Evolutionary conservation across 2,888 invertebrate genomes (phyloP).

Genomic region (Andrena marginata): DNA sequence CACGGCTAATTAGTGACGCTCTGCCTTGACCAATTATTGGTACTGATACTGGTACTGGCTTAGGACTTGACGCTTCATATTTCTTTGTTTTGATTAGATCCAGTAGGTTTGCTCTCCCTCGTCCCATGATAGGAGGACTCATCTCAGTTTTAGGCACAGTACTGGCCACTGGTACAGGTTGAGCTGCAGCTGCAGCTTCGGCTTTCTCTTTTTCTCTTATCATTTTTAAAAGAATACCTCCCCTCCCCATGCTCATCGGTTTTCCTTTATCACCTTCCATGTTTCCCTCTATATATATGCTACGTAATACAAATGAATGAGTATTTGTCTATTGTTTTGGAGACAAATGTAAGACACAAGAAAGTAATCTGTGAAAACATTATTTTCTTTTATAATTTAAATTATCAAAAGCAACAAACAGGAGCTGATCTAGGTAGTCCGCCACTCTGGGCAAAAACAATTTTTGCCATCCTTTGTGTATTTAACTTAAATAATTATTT

Average conservation of each 20-base stretch:
- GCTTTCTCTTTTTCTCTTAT: constrained; percentile 5
- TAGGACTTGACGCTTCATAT: not conserved
- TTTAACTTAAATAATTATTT: no score
- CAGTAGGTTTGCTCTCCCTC: constrained; percentile 54
- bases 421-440: no score
- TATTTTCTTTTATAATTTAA: not conserved
- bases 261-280: not conserved
- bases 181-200: not conserved
- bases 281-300: not conserved
- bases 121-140: not conserved
- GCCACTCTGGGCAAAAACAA: no score
- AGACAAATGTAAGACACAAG: not conserved
- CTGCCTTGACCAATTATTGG: constrained; percentile 53
- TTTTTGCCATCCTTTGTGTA: no score
- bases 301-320: not conserved
- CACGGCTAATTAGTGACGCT: constrained; percentile 31
- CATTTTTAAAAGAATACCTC: constrained; percentile 3
- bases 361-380: not conserved
- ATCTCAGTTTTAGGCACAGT: not conserved
- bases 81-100: not conserved
- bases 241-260: constrained; percentile 9
- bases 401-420: not conserved
- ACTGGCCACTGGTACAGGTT: not conserved
- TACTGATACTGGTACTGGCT: not conserved
- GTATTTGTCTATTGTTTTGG: not conserved